Percentiles rank a stretch among this genome's conserved stretches.
Conservation (phyloP, 1,140 invertebrate genomes). For the Drosophila takahashii region DNA sequence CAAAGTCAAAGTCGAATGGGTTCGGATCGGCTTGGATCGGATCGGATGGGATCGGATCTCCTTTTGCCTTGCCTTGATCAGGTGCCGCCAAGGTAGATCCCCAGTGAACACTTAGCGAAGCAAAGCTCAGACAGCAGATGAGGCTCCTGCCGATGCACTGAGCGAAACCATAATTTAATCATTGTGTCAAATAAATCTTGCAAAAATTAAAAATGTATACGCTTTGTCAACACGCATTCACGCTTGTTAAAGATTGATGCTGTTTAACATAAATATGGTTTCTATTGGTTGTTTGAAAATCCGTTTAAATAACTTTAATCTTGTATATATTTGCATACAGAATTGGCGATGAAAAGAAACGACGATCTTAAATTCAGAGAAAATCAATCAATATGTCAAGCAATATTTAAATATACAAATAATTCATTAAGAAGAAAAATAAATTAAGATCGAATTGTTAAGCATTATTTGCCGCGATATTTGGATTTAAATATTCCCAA, state of each 20-base stretch:
- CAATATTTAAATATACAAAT: neutral
- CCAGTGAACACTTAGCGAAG: constrained; percentile 74
- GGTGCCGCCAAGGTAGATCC: constrained; percentile 69
- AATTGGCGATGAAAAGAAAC: constrained; percentile 1
- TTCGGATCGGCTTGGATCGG: constrained; percentile 28
- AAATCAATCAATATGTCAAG: neutral
- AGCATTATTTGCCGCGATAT: neutral
- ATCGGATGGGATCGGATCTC: constrained; percentile 41
- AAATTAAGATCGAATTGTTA: neutral
- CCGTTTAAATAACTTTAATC: constrained; percentile 15
- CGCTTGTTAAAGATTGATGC: constrained; percentile 4
- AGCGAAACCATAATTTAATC: constrained; percentile 2
- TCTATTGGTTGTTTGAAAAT: constrained; percentile 4
- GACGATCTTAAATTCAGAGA: neutral
- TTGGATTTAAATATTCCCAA: too few relatives aligned
- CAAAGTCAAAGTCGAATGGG: constrained; percentile 21
- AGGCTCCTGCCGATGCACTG: constrained; percentile 23
- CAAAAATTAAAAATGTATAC: neutral
- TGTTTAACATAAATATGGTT: constrained; percentile 9
- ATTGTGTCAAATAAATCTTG: neutral
- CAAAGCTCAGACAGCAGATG: constrained; percentile 50
- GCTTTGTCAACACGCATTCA: constrained; percentile 16
- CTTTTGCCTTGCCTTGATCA: constrained; percentile 65
- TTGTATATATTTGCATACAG: constrained; percentile 16
- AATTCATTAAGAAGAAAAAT: neutral